Base-by-base conservation (phyloP, 2,113 vertebrate species). In the Rhynchomys soricoides region DNA sequence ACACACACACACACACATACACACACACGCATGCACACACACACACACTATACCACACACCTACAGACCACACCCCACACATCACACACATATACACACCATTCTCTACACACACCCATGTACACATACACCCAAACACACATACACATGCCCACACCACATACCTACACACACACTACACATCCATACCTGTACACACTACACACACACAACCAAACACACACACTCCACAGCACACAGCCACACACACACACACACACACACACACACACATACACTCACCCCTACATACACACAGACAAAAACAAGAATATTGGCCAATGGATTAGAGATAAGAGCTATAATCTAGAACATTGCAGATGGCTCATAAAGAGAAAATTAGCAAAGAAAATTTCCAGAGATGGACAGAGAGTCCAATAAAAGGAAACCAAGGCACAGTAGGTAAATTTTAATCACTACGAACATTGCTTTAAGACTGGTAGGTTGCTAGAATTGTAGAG, bases 241-340 rank as follows among this genome's bases (percentile, higher is more conserved):
- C 37, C 34, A 57, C 71, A 93, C 81, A 73, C 37, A 59, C 73
- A 93, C 82, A 78, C 66, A 12, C 11, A 78, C 7, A 19, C 45
- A 50, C 45, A 9, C 75, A 19, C 29, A 77, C 45, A 55, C 64
- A 66, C 75, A 17, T 45, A 26, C 40, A 13, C 73, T 45, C 26
- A 31, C 74, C 31, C 45, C 16, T 13, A 29, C 45, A 78, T 29
- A 55, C n/a, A 95, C 86, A 73, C 66, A 12, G 8, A 79, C 34
- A 55, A 50, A 93, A 55, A 79, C 3, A 81, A 70, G 79, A 90
- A 91, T 92, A 95, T 73, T 26, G 71, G 81, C 55, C 45, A 71
- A 59, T 50, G 55, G 50, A 95, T 88, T 90, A 87, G 93, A 96
- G 59, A 91, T 1, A 71, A 97, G 95, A 86, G 68, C 40, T 13